Evolutionary conservation across 1,140 invertebrate species (phyloP).

Genomic region (Heliothis subflexa): DNA sequence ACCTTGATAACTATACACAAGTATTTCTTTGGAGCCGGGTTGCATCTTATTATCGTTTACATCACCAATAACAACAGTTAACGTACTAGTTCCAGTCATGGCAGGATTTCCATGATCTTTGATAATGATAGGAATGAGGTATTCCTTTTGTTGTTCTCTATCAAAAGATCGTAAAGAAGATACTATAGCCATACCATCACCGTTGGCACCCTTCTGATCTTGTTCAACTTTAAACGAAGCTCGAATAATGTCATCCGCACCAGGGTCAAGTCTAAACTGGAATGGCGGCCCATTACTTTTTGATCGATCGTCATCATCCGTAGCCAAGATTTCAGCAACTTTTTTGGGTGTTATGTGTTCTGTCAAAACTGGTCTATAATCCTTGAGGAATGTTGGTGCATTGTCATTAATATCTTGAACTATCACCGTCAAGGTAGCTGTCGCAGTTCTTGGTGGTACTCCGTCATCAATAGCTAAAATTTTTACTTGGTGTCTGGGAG

Average conservation of each 20-base stretch:
- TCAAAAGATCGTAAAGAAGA: slow-evolving; percentile 96
- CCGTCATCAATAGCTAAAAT: slow-evolving; percentile 98
- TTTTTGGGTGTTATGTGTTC: slow-evolving; percentile 96
- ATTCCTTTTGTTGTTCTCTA: slow-evolving; percentile 98
- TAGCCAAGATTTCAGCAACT: slow-evolving; percentile 97
- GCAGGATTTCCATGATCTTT: slow-evolving; percentile 95
- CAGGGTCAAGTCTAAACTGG: slow-evolving; percentile 96
- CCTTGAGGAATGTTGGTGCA: slow-evolving; percentile 95
- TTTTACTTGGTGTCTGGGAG: slow-evolving; percentile 97
- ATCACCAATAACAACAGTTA: slow-evolving; percentile 98
- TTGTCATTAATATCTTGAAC: slow-evolving; percentile 99
- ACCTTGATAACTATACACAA: slow-evolving; percentile 98
- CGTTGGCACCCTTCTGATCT: slow-evolving; percentile 97
- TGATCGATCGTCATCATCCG: slow-evolving; percentile 97
- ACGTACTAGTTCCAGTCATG: slow-evolving; percentile 97
- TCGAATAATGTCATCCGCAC: slow-evolving; percentile 96
- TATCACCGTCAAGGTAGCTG: slow-evolving; percentile 97
- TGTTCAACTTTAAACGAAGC: slow-evolving; percentile 98
- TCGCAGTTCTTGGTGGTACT: slow-evolving; percentile 97
- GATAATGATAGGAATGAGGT: slow-evolving; percentile 97
- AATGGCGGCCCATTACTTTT: slow-evolving; percentile 98
- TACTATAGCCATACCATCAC: slow-evolving; percentile 97
- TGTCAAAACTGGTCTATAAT: slow-evolving; percentile 96
- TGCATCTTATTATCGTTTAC: slow-evolving; percentile 99
- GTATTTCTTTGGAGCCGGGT: slow-evolving; percentile 97